phyloP scores from a whole-genome alignment of 2,113 vertebrate genomes.

The Ramphastos sulfuratus region DNA sequence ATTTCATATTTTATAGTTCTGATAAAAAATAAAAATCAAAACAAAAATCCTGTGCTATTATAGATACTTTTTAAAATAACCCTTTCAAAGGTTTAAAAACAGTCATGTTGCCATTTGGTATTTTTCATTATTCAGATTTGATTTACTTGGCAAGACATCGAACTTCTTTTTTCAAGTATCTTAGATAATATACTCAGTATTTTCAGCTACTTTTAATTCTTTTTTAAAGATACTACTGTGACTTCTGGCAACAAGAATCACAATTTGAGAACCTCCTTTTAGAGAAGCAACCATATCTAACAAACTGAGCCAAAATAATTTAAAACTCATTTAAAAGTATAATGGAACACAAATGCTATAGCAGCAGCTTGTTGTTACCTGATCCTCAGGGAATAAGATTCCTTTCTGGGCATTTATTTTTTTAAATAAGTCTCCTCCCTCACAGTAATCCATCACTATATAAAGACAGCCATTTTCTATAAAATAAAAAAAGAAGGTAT shows the following conservation, averaged over 20 bases:
- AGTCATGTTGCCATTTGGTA: not conserved
- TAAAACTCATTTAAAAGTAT: not conserved
- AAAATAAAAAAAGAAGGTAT: constrained; percentile 34
- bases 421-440: constrained; percentile 96
- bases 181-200: not conserved
- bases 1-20: not conserved
- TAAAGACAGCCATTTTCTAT: constrained; percentile 93
- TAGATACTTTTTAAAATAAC: not conserved
- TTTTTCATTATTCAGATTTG: not conserved
- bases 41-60: not conserved
- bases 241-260: not conserved
- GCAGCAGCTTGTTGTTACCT: constrained; percentile 76
- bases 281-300: not conserved
- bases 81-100: not conserved
- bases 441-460: constrained; percentile 99
- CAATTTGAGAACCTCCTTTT: not conserved
- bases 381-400: constrained; percentile 88
- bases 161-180: not conserved
- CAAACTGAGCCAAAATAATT: not conserved
- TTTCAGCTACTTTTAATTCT: not conserved
- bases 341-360: not conserved
- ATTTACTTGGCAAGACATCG: not conserved
- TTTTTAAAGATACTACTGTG: not conserved
- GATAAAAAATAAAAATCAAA: not conserved
- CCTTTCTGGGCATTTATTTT: constrained; percentile 97